Percentiles rank a stretch among this genome's conserved stretches.
Conservation (phyloP, 2,888 invertebrate species). For the Campoplex capitator region DNA sequence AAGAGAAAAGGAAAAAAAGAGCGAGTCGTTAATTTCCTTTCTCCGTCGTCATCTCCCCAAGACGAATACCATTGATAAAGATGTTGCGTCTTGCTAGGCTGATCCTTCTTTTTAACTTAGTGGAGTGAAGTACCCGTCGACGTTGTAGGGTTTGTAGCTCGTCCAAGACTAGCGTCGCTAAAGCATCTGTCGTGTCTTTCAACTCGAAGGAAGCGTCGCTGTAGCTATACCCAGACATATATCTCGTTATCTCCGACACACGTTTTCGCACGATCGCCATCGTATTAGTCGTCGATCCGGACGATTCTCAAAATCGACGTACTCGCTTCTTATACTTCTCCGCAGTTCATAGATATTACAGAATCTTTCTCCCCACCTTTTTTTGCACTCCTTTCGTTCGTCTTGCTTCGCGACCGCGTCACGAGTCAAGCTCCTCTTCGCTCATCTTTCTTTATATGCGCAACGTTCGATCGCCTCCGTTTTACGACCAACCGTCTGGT, state of each 20-base stretch:
- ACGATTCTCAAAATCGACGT: conserved; percentile 27
- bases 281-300: conserved; percentile 32
- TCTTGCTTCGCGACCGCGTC: conserved; percentile 35
- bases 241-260: conserved; percentile 23
- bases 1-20: conserved; percentile 73
- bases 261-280: conserved; percentile 4
- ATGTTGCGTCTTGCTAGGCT: conserved; percentile 30
- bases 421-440: conserved; percentile 33
- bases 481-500: conserved; percentile 59
- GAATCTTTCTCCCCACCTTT: conserved; percentile 33
- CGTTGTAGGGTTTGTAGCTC: conserved; percentile 15
- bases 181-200: conserved; percentile 37
- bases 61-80: conserved; percentile 31
- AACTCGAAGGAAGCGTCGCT: background rate
- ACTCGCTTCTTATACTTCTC: conserved; percentile 35
- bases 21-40: conserved; percentile 78
- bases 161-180: background rate
- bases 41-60: conserved; percentile 24
- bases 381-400: background rate
- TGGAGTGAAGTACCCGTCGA: conserved; percentile 20
- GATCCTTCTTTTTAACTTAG: conserved; percentile 20
- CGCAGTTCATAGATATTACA: conserved; percentile 41
- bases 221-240: background rate
- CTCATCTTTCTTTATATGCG: conserved; percentile 40
- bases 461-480: conserved; percentile 68